Evolutionary conservation across 2,888 invertebrate species (phyloP).

Genomic region (Myopa tessellatipennis): DNA sequence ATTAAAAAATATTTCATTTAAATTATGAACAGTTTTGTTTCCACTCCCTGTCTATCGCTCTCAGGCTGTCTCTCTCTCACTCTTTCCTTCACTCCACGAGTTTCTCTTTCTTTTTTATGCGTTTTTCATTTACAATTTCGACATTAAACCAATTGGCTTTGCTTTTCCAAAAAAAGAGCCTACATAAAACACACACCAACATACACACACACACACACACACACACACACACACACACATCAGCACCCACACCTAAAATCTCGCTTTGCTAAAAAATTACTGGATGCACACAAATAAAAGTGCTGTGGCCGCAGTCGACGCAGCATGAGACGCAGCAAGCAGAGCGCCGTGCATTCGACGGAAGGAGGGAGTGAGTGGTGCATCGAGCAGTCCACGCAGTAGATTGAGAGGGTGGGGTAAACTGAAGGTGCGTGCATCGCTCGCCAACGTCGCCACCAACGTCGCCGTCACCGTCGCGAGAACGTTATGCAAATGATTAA

Average conservation of each 20-base stretch:
- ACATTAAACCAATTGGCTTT: slow-evolving; percentile 33
- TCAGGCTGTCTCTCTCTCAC: too few relatives aligned
- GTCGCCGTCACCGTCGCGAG: slow-evolving; percentile 37
- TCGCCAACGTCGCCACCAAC: not conserved
- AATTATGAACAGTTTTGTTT: slow-evolving; percentile 35
- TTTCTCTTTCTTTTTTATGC: not conserved
- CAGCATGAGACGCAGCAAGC: too few relatives aligned
- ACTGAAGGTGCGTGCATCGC: not conserved
- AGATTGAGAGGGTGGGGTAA: not conserved
- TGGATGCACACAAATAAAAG: too few relatives aligned
- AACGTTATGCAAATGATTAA: slow-evolving; percentile 62
- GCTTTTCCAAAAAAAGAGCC: slow-evolving; percentile 29
- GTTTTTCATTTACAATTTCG: slow-evolving; percentile 9
- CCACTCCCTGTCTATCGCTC: too few relatives aligned
- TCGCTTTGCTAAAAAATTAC: not conserved
- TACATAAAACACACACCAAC: not conserved
- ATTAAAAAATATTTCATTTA: slow-evolving; percentile 32
- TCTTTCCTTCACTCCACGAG: not conserved
- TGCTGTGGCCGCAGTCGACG: too few relatives aligned
- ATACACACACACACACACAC: slow-evolving; percentile 8
- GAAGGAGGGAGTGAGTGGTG: too few relatives aligned
- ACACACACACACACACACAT: slow-evolving; percentile 22
- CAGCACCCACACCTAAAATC: slow-evolving; percentile 16
- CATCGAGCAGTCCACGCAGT: too few relatives aligned
- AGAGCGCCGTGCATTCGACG: too few relatives aligned